phyloP scores from a whole-genome alignment of 1,140 invertebrate genomes.

The Phocides pigmalion region DNA sequence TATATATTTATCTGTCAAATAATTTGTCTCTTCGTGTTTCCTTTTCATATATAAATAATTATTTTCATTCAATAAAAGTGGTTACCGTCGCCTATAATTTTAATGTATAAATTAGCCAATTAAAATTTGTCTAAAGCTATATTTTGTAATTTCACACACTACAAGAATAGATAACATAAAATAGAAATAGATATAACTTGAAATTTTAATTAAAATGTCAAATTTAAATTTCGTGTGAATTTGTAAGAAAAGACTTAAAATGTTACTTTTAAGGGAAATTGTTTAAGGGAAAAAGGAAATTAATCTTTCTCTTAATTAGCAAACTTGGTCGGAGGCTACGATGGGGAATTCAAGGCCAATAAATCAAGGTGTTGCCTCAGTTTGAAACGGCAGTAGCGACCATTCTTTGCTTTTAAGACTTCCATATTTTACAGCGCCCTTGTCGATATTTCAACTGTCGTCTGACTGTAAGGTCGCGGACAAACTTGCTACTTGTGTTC shows the following conservation, averaged over 20 bases:
- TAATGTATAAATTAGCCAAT: too few relatives aligned
- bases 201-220: slow-evolving; percentile 39
- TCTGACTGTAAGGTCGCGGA: slow-evolving; percentile 32
- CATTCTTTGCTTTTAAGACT: slow-evolving; percentile 60
- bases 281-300: slow-evolving; percentile 75
- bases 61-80: too few relatives aligned
- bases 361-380: slow-evolving; percentile 73
- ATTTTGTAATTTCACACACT: too few relatives aligned
- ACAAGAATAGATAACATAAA: not conserved
- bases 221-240: slow-evolving; percentile 44
- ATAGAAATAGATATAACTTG: not conserved
- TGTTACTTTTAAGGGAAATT: slow-evolving; percentile 67
- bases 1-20: too few relatives aligned
- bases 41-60: too few relatives aligned
- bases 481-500: slow-evolving; percentile 18
- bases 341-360: slow-evolving; percentile 70
- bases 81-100: too few relatives aligned
- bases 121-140: too few relatives aligned
- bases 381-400: slow-evolving; percentile 54
- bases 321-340: slow-evolving; percentile 72
- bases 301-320: slow-evolving; percentile 80
- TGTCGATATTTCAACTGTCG: slow-evolving; percentile 54
- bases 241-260: slow-evolving; percentile 52
- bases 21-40: too few relatives aligned
- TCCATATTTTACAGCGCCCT: slow-evolving; percentile 55